Base-by-base conservation (phyloP, 2,888 invertebrate species). In the Thereva nobilitata region DNA sequence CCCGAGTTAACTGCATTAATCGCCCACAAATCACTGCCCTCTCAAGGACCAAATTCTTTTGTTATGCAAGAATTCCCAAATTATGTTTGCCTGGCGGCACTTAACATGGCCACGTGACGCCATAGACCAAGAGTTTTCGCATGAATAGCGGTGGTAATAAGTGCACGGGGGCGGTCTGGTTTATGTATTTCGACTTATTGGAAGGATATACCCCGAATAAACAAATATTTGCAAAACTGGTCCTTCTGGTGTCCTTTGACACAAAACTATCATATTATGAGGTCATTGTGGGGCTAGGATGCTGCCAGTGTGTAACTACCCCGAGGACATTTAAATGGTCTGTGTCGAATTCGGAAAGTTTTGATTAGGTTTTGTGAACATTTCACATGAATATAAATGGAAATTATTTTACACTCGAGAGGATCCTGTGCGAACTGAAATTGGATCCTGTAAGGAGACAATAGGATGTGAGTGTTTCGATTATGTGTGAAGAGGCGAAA, bases 351-450 rank as follows among this genome's bases (percentile, higher is more conserved):
- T 45, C 38, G 41, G 10, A 50, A 55, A 63, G 38, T 68, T 66
- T 47, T 66, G 65, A 66, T 66, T 45, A 61, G 63, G 42, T 47
- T 47, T 37, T 63, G 54, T 44, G 64, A 66, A 68, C 50, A 66
- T 63, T 68, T 66, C 63, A 61, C 63, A 68, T 66, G 68, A 66
- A 68, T 68, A 68, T 61, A 61, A 66, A 68, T 59, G 68, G 59
- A 68, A 68, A 55, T 68, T 59, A 65, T 65, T 64, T 67, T 52
- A 53, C 67, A 67, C 57, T 57, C 53, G 54, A 64, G 44, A 45
- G 42, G 49, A 8, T 67, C 38, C 53, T 65, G 65, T 68, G 64
- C 59, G 68, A 68, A 64, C 61, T 10, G 23, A 23, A 56, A 44
- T 42, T 56, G n/a, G 34, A 59, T 12, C 47, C 41, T n/a, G 57